Conservation (phyloP, 2,888 invertebrate genomes). For the Opisthograptis luteolata region DNA sequence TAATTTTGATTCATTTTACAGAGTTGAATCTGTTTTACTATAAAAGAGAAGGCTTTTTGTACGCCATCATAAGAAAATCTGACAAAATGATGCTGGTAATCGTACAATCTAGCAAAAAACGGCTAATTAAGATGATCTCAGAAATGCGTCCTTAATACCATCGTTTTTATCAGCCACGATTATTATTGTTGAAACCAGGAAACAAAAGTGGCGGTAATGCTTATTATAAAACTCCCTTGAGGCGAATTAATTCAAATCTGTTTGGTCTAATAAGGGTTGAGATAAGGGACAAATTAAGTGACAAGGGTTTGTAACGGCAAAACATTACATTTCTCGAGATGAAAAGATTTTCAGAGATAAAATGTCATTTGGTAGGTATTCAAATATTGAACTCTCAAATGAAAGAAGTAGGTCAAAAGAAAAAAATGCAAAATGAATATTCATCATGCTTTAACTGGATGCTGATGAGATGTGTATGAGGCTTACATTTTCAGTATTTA, state of each 20-base stretch:
- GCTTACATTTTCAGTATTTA: no score
- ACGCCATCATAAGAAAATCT: no score
- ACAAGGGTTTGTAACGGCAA: constrained; percentile 32
- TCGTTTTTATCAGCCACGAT: constrained; percentile 21
- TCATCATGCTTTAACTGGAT: constrained; percentile 3
- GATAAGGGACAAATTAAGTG: constrained; percentile 39
- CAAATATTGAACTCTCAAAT: constrained; percentile 13
- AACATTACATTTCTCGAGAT: constrained; percentile 19
- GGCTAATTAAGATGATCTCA: no score
- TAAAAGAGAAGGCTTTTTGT: no score
- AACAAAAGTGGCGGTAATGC: constrained; percentile 32
- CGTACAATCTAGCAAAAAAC: no score
- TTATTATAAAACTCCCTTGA: constrained; percentile 34
- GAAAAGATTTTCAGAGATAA: constrained; percentile 20
- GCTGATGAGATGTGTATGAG: no score
- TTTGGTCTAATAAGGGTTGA: constrained; percentile 35
- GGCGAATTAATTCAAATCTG: constrained; percentile 35
- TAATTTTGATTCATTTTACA: no score
- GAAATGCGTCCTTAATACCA: constrained; percentile 5
- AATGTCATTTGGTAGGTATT: no score
- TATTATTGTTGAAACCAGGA: constrained; percentile 26
- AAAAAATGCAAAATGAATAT: constrained; percentile 9
- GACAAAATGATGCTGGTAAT: no score
- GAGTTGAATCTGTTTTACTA: no score
- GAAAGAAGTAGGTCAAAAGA: constrained; percentile 22